Conservation (phyloP, 2,797 vertebrate genomes). For the Microhierax caerulescens region DNA sequence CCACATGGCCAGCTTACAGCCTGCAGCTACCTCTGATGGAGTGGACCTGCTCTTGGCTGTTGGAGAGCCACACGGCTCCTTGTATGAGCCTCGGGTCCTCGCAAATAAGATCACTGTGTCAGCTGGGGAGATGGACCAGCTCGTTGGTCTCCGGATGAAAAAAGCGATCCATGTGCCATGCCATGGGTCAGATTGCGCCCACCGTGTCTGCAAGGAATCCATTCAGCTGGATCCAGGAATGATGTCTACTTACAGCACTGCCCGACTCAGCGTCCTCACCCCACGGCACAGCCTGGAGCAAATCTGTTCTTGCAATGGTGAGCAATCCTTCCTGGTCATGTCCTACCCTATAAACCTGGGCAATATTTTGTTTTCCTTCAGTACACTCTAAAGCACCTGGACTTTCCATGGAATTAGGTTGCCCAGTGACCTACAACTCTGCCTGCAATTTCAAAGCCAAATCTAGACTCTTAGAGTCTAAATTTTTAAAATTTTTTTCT, state of each 20-base stretch:
- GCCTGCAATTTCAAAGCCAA: neutral
- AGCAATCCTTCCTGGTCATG: neutral
- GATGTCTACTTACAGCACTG: conserved; percentile 86
- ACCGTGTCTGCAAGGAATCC: conserved; percentile 83
- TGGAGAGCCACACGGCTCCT: conserved; percentile 69
- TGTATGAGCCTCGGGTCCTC: conserved; percentile 68
- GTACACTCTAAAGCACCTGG: neutral
- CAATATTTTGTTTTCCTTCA: neutral
- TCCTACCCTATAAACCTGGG: neutral
- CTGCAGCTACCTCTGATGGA: conserved; percentile 64
- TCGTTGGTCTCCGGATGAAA: conserved; percentile 81
- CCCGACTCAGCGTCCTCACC: conserved; percentile 88
- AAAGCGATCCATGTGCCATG: conserved; percentile 83
- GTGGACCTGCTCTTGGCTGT: conserved; percentile 88
- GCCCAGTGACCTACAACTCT: neutral
- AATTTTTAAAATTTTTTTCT: neutral
- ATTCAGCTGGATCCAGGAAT: conserved; percentile 81
- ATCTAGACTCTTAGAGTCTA: neutral
- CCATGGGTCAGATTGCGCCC: conserved; percentile 79
- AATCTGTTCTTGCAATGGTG: conserved; percentile 91
- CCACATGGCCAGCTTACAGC: conserved; percentile 92
- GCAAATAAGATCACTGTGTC: conserved; percentile 76
- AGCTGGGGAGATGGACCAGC: conserved; percentile 81
- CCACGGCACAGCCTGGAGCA: conserved; percentile 87
- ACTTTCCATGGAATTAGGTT: neutral